These are phyloP conservation scores for Palythoa heliodiscus DNA, from an alignment of 92 coral and sea anemone genomes.

Conservation along the genomic window DNA sequence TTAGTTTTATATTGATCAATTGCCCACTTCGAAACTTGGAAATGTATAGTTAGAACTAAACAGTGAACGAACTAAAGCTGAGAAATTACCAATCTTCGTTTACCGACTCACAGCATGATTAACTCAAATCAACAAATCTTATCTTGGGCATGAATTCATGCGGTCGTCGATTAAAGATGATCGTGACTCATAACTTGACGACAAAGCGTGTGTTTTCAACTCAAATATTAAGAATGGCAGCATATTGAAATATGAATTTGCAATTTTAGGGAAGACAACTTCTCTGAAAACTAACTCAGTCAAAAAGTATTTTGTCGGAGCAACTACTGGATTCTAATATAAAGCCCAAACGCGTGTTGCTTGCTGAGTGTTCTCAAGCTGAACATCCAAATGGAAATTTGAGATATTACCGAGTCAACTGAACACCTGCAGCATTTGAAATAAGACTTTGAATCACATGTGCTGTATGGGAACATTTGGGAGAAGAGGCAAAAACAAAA, in stretches of 20 bases:
- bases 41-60: no score
- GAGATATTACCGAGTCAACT: background rate
- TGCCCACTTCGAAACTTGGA: background rate
- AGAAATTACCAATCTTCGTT: no score
- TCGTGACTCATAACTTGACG: background rate
- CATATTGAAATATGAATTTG: background rate
- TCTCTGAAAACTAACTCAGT: background rate
- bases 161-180: background rate
- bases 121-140: background rate
- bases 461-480: constrained; percentile 40
- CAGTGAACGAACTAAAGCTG: no score
- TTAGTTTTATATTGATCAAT: background rate
- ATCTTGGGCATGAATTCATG: background rate
- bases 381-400: background rate
- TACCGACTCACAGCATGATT: background rate
- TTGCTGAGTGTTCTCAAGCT: background rate
- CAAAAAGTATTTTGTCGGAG: background rate
- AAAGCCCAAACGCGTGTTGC: background rate
- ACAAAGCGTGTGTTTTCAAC: background rate
- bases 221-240: background rate
- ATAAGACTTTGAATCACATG: background rate
- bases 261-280: background rate
- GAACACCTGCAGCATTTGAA: background rate
- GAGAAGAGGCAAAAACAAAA: constrained; percentile 54
- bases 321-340: no score